Conservation (phyloP, 2,888 invertebrate genomes). For the Drosophila pseudotalamancana region DNA sequence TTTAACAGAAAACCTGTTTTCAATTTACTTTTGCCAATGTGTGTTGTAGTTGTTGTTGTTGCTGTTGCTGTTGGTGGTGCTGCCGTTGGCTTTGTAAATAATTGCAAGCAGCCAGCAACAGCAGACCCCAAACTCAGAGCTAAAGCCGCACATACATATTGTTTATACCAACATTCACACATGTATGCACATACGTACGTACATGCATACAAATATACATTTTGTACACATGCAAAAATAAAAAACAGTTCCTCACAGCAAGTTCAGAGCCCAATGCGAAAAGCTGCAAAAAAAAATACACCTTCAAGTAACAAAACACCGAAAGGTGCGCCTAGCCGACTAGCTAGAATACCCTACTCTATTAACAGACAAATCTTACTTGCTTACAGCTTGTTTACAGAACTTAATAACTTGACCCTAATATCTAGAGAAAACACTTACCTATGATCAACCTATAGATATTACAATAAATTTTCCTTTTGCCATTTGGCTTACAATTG, state of each 20-base stretch:
- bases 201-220: conserved; percentile 13
- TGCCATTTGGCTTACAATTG: too few species aligned
- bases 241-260: conserved; percentile 37
- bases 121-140: conserved; percentile 62
- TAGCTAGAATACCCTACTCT: conserved; percentile 12
- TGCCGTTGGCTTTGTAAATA: conserved; percentile 74
- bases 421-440: too few species aligned
- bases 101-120: conserved; percentile 73
- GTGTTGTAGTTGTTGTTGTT: conserved; percentile 31
- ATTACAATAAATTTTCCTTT: too few species aligned
- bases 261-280: conserved; percentile 54
- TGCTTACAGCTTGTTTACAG: neutral
- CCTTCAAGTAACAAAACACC: conserved; percentile 7
- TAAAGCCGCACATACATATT: conserved; percentile 16
- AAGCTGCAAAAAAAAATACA: conserved; percentile 24
- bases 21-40: conserved; percentile 71
- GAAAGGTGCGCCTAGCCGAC: neutral
- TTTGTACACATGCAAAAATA: conserved; percentile 40
- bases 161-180: conserved; percentile 8
- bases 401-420: neutral
- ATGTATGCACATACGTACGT: conserved; percentile 15
- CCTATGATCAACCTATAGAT: too few species aligned
- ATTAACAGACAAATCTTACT: neutral
- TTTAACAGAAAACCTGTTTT: conserved; percentile 70
- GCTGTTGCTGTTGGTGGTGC: conserved; percentile 43